Base-by-base conservation (phyloP, 2,797 vertebrate species). In the Lerista edwardsae region DNA sequence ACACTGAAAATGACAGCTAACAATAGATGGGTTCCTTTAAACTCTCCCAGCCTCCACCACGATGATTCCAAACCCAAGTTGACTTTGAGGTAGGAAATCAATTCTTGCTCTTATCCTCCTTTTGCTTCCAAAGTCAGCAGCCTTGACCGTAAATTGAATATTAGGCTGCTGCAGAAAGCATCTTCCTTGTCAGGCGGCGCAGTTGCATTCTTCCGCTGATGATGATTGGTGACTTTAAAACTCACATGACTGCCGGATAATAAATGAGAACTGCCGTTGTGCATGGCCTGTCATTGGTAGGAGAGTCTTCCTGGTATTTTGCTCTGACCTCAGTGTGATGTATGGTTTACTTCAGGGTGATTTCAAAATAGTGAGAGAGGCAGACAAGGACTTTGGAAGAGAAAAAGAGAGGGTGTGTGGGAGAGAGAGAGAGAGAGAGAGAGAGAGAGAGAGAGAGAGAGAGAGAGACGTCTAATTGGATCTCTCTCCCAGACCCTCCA, bases 301-400 rank as follows among this genome's bases (percentile, higher is more conserved):
- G 84, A 91, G 86, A 81, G 71, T 64, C 80, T 1, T 8, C 51
- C 85, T 89, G 85, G 77, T 84, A 72, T 88, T 94, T 86, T 1
- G 25, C 87, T 94, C 94, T 94, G 93, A 94, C 94, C 92, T 95
- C 89, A 36, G 87, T 88, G 91, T 95, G 93, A 94, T 94, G 86
- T 94, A 93, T 93, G 90, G 82, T 93, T 92, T 94, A 88, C 87
- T 94, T 92, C 84, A 86, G 88, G 86, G 83, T 92, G 85, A 92
- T 93, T 93, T 89, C 82, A 93, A 94, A 93, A 90, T 62, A 91
- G 82, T 88, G 87, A 92, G 86, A 84, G 90, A 94, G 93, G 91
- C 85, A 86, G 83, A 93, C 89, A 90, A 93, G 79, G 91, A 90
- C 90, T 90, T 93, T 86, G 88, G 94, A 95, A 94, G 90, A 81